These are phyloP conservation scores for Halichondria panicea DNA, from an alignment of 37 sponge, comb jelly and placozoan species.

Conservation along the genomic window DNA sequence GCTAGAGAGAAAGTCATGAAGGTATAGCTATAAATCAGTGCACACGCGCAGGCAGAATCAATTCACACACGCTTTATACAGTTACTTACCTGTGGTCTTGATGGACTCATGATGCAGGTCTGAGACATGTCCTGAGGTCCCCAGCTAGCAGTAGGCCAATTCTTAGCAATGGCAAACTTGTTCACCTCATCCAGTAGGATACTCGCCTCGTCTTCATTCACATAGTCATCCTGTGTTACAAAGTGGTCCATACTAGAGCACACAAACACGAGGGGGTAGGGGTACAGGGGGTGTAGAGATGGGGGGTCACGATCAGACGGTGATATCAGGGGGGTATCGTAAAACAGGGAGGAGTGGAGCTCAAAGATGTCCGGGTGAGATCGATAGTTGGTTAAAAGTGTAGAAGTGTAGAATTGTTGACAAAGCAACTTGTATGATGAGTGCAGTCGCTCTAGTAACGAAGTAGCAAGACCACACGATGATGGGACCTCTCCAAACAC, in stretches of 20 bases:
- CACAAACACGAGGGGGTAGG: slow-evolving; percentile 45
- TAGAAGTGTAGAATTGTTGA: neutral
- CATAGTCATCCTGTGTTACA: too few species aligned
- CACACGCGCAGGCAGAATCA: too few species aligned
- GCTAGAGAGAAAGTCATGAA: neutral
- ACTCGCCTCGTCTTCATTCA: slow-evolving; percentile 30
- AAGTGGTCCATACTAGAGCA: slow-evolving; percentile 42
- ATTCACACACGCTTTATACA: too few species aligned
- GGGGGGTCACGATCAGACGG: neutral
- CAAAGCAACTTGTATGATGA: slow-evolving; percentile 5
- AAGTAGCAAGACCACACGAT: slow-evolving; percentile 46
- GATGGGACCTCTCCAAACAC: slow-evolving; percentile 58
- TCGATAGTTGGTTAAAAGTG: slow-evolving; percentile 56
- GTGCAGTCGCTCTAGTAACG: slow-evolving; percentile 56
- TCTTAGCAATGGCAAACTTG: too few species aligned
- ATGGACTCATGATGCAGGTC: slow-evolving; percentile 47
- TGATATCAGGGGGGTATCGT: slow-evolving; percentile 30
- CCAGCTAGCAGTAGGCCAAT: slow-evolving; percentile 50
- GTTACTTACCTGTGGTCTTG: slow-evolving; percentile 44
- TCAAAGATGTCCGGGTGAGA: slow-evolving; percentile 48
- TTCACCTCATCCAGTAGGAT: slow-evolving; percentile 14
- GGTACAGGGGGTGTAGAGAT: slow-evolving; percentile 30
- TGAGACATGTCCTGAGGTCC: slow-evolving; percentile 2
- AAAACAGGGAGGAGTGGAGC: slow-evolving; percentile 45
- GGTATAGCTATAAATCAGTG: too few species aligned